These are phyloP conservation scores for Microtus pennsylvanicus DNA, from an alignment of 2,113 vertebrate genomes.

Conservation along the genomic window DNA sequence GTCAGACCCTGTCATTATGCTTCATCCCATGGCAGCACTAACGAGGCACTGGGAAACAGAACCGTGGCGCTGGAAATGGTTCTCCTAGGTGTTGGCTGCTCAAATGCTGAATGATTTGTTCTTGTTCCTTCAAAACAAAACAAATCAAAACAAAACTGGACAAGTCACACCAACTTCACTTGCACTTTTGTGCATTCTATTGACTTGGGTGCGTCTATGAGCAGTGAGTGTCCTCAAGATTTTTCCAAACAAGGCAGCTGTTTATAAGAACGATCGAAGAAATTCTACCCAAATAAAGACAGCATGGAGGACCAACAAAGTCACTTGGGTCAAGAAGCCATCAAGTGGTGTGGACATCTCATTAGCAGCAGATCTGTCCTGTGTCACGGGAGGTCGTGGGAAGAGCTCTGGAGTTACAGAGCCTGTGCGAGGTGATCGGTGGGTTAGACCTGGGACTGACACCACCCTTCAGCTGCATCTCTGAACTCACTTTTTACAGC, in stretches of 20 bases:
- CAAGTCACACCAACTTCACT: background rate
- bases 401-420: background rate
- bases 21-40: slow-evolving; percentile 1
- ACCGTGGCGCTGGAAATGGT: background rate
- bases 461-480: background rate
- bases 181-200: background rate
- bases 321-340: slow-evolving; percentile 11
- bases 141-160: background rate
- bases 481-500: slow-evolving; percentile 35
- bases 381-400: background rate
- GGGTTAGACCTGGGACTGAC: background rate
- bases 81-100: background rate
- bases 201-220: background rate
- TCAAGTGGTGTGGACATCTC: background rate
- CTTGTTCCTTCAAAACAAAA: background rate
- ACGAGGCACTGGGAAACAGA: background rate
- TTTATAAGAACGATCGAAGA: background rate
- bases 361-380: background rate
- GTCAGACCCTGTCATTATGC: background rate
- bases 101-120: slow-evolving; percentile 31
- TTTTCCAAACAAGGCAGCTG: slow-evolving; percentile 35
- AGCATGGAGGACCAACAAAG: slow-evolving; percentile 9
- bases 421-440: background rate
- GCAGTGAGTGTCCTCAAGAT: background rate
- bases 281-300: background rate